Evolutionary conservation across 2,113 vertebrate species (phyloP), one percentile per base, ranked within the genome.

Genomic region (Sander vitreus): DNA sequence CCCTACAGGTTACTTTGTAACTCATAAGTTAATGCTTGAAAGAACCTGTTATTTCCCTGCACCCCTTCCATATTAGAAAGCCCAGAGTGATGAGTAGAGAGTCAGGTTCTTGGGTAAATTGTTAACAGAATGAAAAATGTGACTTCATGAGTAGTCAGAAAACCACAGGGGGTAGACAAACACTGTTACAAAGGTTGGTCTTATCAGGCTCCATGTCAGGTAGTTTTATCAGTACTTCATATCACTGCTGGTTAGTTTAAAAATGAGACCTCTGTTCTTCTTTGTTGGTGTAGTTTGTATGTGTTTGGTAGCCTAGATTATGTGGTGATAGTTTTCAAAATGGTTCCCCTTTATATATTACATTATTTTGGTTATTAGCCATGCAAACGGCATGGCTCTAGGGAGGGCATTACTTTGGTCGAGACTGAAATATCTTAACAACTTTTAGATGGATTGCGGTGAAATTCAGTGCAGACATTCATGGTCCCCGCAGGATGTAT

Each of bases 1-100:
- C 93, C 94, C 93, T 76, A 85, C 88, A 92, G 93, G 89, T 95
- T 94, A 92, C 83, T 91, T 75, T 94, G 76, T 94, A 93, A 94
- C 93, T 93, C 78, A 68, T 48, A 91, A 92, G 85, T 94, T 92
- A 92, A 95, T 93, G 95, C 92, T 94, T 94, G 90, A 91, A 82
- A 90, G 91, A 78, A 73, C 75, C 69, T 70, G 76, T 90, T 84
- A 76, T 90, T 90, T 90, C 73, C 30, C 73, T 55, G 53, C 48
- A 74, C 70, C 47, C 64, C 58, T 78, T 78, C 76, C 27, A 59
- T 59, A 27, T 39, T 74, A 73, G 66, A 89, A 88, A 89, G 81
- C 85, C 85, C 84, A 80, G 87, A 85, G 87, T 88, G 76, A 36
- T 48, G 14, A 75, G 51, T 47, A 82, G 55, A 66, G 68, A 75